phyloP scores from a whole-genome alignment of 2,797 vertebrate genomes.

The Melanotaenia parkinsoni region DNA sequence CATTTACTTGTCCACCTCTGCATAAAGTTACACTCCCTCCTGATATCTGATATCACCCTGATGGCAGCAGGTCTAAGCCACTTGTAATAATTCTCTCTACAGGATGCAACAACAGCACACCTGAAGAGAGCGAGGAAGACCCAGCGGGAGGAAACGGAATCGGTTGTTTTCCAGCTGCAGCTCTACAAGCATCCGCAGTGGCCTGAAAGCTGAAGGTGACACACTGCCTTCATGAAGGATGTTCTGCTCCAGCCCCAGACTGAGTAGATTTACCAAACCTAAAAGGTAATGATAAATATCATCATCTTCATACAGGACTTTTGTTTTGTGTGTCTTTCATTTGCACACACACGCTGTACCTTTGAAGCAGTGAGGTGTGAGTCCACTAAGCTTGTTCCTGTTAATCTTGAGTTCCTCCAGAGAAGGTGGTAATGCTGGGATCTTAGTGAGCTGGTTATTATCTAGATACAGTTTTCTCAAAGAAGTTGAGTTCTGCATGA shows the following conservation, averaged over 20 bases:
- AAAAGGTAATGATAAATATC: not conserved
- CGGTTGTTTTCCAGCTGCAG: constrained; percentile 81
- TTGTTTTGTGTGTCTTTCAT: not conserved
- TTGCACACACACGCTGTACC: constrained; percentile 58
- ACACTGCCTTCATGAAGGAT: constrained; percentile 78
- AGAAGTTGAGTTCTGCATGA: constrained; percentile 80
- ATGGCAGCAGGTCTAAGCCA: not conserved
- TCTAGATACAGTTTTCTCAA: constrained; percentile 84
- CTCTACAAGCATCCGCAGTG: constrained; percentile 75
- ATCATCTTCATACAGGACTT: not conserved
- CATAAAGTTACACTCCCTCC: no score
- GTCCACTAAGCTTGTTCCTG: constrained; percentile 75
- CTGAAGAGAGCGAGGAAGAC: constrained; percentile 84
- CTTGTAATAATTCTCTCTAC: not conserved
- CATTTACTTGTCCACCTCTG: no score
- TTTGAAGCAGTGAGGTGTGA: constrained; percentile 74
- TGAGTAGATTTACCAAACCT: constrained; percentile 83
- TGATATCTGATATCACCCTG: no score
- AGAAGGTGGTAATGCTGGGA: constrained; percentile 80
- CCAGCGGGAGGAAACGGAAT: constrained; percentile 77
- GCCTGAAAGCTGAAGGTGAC: constrained; percentile 76
- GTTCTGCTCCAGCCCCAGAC: constrained; percentile 82
- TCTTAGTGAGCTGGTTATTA: constrained; percentile 76
- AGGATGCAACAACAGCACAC: constrained; percentile 56
- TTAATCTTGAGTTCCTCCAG: constrained; percentile 85